phyloP scores from a whole-genome alignment of 2,888 invertebrate genomes.

The Mesorhabditis spiculigera region DNA sequence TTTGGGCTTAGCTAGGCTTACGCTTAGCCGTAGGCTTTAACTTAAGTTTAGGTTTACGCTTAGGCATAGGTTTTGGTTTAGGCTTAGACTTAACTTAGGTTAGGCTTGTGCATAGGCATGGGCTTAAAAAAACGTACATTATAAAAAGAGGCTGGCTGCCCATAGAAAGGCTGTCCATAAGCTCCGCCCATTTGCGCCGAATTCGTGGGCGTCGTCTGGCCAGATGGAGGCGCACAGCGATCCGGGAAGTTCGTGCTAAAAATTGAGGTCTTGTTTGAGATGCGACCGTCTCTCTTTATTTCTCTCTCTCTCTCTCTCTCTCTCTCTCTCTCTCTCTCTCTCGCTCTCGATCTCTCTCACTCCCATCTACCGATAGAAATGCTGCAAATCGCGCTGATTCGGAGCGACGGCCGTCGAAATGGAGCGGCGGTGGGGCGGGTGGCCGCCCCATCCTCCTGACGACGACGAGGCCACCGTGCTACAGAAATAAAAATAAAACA shows the following conservation, averaged over 20 bases:
- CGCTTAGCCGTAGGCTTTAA: no score
- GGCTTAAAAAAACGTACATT: not conserved
- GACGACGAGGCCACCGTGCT: no score
- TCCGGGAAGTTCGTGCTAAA: constrained; percentile 2
- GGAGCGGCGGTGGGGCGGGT: constrained; percentile 20
- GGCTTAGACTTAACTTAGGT: no score
- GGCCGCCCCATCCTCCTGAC: not conserved
- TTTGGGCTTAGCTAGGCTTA: no score
- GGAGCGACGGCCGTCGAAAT: constrained; percentile 30
- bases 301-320: not conserved
- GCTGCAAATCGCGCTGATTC: constrained; percentile 20
- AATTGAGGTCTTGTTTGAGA: not conserved
- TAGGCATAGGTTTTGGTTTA: no score
- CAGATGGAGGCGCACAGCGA: not conserved
- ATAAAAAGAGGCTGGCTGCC: not conserved
- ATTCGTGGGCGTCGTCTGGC: not conserved
- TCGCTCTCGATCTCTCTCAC: not conserved
- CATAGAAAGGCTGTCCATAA: not conserved
- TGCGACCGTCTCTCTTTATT: no score
- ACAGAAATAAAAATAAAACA: no score
- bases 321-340: not conserved
- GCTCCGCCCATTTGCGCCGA: not conserved
- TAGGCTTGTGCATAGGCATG: not conserved
- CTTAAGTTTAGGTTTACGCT: no score
- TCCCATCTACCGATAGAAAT: constrained; percentile 21